Base-by-base conservation (phyloP, 1,140 invertebrate species). In the Bombus cullumanus region DNA sequence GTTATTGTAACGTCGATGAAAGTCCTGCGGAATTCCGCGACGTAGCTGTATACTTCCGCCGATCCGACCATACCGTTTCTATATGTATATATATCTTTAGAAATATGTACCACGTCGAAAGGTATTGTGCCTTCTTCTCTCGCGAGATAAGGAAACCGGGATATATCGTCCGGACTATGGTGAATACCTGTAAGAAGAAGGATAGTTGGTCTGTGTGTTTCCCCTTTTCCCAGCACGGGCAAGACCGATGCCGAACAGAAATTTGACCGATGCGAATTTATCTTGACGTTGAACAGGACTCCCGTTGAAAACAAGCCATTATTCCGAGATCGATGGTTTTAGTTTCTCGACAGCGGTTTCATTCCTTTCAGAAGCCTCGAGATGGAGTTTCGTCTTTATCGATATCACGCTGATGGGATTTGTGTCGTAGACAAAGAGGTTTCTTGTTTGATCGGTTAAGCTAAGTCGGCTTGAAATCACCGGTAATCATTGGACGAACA, bases 1-100 rank as follows among this genome's bases (percentile, higher is more conserved):
- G 90, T 92, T 93, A 93, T 93, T 92, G 92, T 93, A 93, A 93
- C 88, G 88, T 93, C 93, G 91, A 92, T 91, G 91, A 92, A 92
- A 94, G 89, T 91, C 90, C 88, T 87, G 86, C 78, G 83, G 86
- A 89, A 91, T 92, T 91, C 87, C 85, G 85, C 89, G 79, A 88
- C 85, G 43, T 64, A 64, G 74, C 83, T 47, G 57, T 85, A 81
- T 74, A 73, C 83, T 81, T 81, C 57, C 74, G 64, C n/a, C 41
- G n/a, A 31, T 34, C 10, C n/a, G 71, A 22, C 28, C 43, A n/a
- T 78, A 34, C 31, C 64, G n/a, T 34, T 2, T 34, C 13, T 66
- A 18, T n/a, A 8, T 37, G 31, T 41, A 41, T 28, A 57, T 57
- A n/a, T 53, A 34, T 76, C 25, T 13, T 1, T 22, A n/a, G 57